phyloP scores from a whole-genome alignment of 2,888 invertebrate genomes.

The Eupithecia dodoneata region DNA sequence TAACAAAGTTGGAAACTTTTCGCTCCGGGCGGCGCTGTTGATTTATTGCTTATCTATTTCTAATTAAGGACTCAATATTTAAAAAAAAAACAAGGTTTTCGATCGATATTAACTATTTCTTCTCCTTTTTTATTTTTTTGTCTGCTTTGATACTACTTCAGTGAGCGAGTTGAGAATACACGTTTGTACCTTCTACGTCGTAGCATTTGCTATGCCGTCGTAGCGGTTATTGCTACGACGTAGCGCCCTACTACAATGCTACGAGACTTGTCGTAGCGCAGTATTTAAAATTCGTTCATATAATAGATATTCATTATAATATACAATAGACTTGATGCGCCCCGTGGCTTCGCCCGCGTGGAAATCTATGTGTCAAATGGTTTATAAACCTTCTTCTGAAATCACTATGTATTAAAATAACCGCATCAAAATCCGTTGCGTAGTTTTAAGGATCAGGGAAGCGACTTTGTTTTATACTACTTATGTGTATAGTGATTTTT shows the following conservation, averaged over 20 bases:
- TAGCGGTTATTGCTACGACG: not conserved
- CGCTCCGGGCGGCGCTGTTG: not conserved
- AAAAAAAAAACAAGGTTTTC: not conserved
- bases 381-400: too few relatives aligned
- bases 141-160: not conserved
- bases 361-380: too few relatives aligned
- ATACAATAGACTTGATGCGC: too few relatives aligned
- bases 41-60: slow-evolving; percentile 2
- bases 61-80: not conserved
- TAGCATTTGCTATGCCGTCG: not conserved
- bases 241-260: not conserved
- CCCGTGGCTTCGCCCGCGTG: too few relatives aligned
- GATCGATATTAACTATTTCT: not conserved
- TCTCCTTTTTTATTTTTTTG: not conserved
- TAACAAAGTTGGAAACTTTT: not conserved
- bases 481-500: too few relatives aligned
- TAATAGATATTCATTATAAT: too few relatives aligned
- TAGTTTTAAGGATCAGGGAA: too few relatives aligned
- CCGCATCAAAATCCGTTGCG: too few relatives aligned
- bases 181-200: not conserved
- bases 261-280: not conserved
- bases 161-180: not conserved
- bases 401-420: too few relatives aligned
- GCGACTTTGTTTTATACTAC: too few relatives aligned
- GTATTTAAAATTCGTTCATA: not conserved